Conservation (phyloP, 1,140 invertebrate species). For the Drosophila prosaltans region DNA sequence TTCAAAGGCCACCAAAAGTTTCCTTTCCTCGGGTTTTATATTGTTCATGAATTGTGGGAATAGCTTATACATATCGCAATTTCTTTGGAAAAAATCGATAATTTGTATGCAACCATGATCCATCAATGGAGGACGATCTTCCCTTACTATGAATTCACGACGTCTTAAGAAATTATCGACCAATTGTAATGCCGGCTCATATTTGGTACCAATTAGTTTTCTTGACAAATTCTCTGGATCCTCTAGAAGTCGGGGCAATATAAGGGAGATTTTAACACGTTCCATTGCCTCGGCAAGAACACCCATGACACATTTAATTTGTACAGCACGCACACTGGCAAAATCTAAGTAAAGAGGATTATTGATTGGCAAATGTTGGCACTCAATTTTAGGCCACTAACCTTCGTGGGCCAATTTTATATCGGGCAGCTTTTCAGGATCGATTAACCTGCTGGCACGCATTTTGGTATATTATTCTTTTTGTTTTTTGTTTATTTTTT, state of each 20-base stretch:
- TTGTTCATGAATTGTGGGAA: conserved; percentile 27
- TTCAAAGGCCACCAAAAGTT: conserved; percentile 41
- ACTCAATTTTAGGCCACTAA: neutral
- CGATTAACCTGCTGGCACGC: conserved; percentile 17
- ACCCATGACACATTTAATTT: conserved; percentile 41
- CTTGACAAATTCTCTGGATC: conserved; percentile 13
- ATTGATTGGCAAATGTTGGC: no score
- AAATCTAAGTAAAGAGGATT: conserved; percentile 36
- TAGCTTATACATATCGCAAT: conserved; percentile 32
- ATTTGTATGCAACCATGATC: conserved; percentile 61
- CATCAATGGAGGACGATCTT: conserved; percentile 41
- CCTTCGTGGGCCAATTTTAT: conserved; percentile 39
- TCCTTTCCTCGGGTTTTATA: conserved; percentile 13
- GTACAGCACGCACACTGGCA: conserved; percentile 17
- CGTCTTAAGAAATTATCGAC: conserved; percentile 46
- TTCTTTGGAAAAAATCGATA: conserved; percentile 61
- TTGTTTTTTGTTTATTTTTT: neutral
- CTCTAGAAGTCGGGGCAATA: conserved; percentile 49
- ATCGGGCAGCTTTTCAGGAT: neutral
- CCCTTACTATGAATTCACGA: conserved; percentile 38
- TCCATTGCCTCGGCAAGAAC: conserved; percentile 41
- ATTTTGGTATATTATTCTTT: conserved; percentile 20
- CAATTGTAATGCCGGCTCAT: conserved; percentile 27
- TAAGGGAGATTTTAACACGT: conserved; percentile 57
- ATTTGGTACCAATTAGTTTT: conserved; percentile 33